Evolutionary conservation across 2,888 invertebrate species (phyloP).

Genomic region (Clunio marinus): DNA sequence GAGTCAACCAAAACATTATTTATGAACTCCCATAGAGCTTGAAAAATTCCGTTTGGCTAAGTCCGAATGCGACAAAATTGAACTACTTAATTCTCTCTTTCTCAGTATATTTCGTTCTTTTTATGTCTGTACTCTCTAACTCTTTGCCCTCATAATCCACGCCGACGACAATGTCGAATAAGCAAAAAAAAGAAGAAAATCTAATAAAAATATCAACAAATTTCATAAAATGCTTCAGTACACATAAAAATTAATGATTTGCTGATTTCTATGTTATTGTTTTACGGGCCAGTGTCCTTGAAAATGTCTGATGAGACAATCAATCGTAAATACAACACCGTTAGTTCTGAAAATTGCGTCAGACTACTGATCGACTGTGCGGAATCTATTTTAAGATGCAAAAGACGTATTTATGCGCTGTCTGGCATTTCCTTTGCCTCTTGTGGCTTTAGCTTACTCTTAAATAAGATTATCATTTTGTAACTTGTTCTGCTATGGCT

Average conservation of each 20-base stretch:
- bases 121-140: no score
- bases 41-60: neutral
- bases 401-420: neutral
- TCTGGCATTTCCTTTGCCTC: slow-evolving; percentile 22
- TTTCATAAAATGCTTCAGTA: no score
- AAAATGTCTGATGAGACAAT: slow-evolving; percentile 1
- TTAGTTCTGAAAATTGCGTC: slow-evolving; percentile 4
- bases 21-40: no score
- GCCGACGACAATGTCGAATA: neutral
- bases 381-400: slow-evolving; percentile 21
- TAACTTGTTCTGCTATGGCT: neutral
- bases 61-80: neutral
- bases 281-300: slow-evolving; percentile 18
- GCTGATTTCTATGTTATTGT: no score
- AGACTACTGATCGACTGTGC: neutral
- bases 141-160: neutral
- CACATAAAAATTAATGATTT: neutral
- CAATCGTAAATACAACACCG: slow-evolving; percentile 4
- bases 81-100: slow-evolving; percentile 21
- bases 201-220: no score
- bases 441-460: neutral
- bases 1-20: no score
- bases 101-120: no score
- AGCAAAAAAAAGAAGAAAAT: no score
- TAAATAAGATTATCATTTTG: slow-evolving; percentile 3